A percentile compares a stretch with the other conserved stretches of the same genome.
Conservation (phyloP, 1,140 invertebrate species). For the Dendrolimus punctatus region DNA sequence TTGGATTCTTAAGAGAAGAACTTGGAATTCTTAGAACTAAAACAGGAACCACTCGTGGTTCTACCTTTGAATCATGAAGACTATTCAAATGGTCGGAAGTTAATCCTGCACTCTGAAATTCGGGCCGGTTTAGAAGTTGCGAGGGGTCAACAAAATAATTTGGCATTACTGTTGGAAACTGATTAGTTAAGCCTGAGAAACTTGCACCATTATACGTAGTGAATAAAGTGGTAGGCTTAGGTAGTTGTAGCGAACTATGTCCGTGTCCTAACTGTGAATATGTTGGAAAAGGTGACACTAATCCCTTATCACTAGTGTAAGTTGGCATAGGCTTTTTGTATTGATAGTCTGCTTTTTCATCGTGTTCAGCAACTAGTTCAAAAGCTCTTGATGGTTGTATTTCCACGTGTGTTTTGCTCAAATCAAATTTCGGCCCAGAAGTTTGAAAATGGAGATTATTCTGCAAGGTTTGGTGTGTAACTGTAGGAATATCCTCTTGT, state of each 20-base stretch:
- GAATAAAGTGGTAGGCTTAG: slow-evolving; percentile 48
- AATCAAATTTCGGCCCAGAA: slow-evolving; percentile 8
- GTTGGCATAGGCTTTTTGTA: slow-evolving; percentile 38
- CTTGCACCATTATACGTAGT: slow-evolving; percentile 66
- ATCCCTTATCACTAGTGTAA: slow-evolving; percentile 32
- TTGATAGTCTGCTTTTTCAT: slow-evolving; percentile 43
- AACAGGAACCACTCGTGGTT: slow-evolving; percentile 68
- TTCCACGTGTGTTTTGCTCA: slow-evolving; percentile 45
- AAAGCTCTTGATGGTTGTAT: slow-evolving; percentile 66
- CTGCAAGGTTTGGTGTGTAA: slow-evolving; percentile 18
- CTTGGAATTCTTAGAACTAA: slow-evolving; percentile 72
- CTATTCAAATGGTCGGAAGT: slow-evolving; percentile 45
- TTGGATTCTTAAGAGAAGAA: slow-evolving; percentile 69
- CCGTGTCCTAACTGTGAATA: slow-evolving; percentile 15
- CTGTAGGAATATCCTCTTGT: slow-evolving; percentile 70
- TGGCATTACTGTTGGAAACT: slow-evolving; percentile 65
- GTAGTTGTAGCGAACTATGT: slow-evolving; percentile 7
- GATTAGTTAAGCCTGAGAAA: slow-evolving; percentile 55
- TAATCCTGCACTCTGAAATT: slow-evolving; percentile 55
- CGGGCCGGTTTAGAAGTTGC: slow-evolving; percentile 56
- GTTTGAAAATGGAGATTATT: too few species aligned
- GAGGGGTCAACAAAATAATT: slow-evolving; percentile 62
- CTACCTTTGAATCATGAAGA: slow-evolving; percentile 39
- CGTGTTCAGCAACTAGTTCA: slow-evolving; percentile 56
- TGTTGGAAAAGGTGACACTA: slow-evolving; percentile 26